A percentile compares a stretch with the other conserved stretches of the same genome.
Conservation (phyloP, 2,888 invertebrate genomes). For the Macrophya alboannulata region DNA sequence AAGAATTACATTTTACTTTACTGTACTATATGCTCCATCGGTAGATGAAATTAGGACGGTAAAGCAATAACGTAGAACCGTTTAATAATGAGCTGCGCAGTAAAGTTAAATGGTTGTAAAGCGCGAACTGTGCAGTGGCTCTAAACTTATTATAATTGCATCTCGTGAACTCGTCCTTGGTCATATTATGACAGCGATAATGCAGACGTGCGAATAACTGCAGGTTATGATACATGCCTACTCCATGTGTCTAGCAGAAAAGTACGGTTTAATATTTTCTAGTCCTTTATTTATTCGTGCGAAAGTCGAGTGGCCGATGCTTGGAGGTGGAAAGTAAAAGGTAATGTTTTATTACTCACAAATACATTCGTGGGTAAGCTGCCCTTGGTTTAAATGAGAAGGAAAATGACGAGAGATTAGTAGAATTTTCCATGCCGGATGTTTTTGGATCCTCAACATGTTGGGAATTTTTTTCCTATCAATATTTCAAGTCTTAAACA, state of each 20-base stretch:
- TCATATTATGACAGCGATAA: not conserved
- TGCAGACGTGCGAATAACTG: constrained; percentile 30
- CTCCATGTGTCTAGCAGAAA: not conserved
- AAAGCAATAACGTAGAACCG: not conserved
- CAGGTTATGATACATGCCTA: not conserved
- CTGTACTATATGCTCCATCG: not conserved
- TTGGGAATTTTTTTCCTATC: not conserved
- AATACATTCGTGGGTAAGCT: not conserved
- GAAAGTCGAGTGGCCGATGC: not conserved
- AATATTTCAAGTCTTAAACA: not conserved
- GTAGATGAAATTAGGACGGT: not conserved
- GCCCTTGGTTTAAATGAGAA: not conserved
- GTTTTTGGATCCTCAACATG: not conserved
- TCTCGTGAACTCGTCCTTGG: not conserved
- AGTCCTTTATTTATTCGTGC: not conserved
- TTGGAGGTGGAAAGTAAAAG: constrained; percentile 3
- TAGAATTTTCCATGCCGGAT: not conserved
- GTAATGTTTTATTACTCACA: not conserved
- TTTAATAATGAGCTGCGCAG: constrained; percentile 14
- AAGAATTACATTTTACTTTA: not conserved
- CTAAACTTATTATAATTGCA: not conserved
- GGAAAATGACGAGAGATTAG: not conserved
- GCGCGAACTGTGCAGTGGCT: not conserved
- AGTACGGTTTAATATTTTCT: not conserved
- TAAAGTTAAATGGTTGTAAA: constrained; percentile 36